Conservation (phyloP, 2,113 vertebrate genomes). For the Dunckerocampus dactyliophorus region DNA sequence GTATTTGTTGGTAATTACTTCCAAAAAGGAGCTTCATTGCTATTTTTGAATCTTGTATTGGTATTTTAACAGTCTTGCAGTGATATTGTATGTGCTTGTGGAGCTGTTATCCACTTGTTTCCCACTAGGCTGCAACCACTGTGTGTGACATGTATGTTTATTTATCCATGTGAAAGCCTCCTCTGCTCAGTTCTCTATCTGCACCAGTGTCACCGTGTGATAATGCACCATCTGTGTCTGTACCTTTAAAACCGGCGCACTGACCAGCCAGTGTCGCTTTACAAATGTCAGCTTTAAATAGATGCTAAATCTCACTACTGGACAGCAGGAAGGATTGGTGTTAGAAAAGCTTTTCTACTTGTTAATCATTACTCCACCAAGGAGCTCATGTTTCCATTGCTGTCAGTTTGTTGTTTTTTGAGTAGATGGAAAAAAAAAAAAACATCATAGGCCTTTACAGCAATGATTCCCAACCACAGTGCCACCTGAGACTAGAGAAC, state of each 20-base stretch:
- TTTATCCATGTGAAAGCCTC: constrained; percentile 39
- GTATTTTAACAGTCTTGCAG: not conserved
- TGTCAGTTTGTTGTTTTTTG: not conserved
- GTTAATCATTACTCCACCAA: not conserved
- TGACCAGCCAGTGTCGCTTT: not conserved
- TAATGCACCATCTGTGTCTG: not conserved
- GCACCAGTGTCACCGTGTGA: constrained; percentile 13
- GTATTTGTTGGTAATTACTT: not conserved
- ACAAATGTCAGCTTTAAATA: not conserved
- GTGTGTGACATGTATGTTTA: too few species aligned
- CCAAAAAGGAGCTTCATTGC: not conserved
- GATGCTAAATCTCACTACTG: not conserved
- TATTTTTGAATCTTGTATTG: too few species aligned
- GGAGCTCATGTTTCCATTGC: not conserved
- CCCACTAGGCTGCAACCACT: too few species aligned
- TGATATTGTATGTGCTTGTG: not conserved
- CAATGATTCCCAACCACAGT: too few species aligned
- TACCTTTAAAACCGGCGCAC: not conserved
- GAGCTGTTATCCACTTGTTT: constrained; percentile 6
- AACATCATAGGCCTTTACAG: too few species aligned
- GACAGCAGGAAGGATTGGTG: not conserved
- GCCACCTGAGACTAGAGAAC: too few species aligned
- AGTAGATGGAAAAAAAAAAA: too few species aligned
- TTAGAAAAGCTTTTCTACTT: not conserved
- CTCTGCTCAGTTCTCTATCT: constrained; percentile 23